Base-by-base conservation (phyloP, 2,888 invertebrate species). In the Miltochrista miniata region DNA sequence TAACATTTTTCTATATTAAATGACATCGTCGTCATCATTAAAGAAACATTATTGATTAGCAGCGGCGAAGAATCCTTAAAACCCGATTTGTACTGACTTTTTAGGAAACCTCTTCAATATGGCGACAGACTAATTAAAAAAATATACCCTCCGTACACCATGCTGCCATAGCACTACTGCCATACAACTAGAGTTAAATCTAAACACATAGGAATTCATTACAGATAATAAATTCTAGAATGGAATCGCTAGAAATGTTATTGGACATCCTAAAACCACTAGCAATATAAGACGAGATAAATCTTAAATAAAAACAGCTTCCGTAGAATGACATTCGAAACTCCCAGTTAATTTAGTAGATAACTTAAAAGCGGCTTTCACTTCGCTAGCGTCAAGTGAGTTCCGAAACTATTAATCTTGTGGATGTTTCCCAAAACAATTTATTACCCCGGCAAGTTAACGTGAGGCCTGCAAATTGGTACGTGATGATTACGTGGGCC, bases 391-490 rank as follows among this genome's bases (percentile, higher is more conserved):
- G 82, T 80, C 84, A 76, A 79, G 80, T 44, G 44, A 70, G 72
- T 71, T 70, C 59, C 67, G 72, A 58, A 75, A 81, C 88, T 83
- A 89, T 89, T 87, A 88, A 89, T 90, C 90, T 88, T 85, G 68
- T 66, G 72, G 81, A 83, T 81, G 84, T 76, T 83, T 74, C 81
- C 81, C 81, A 67, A 86, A 87, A 87, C 89, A 84, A 90, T 90
- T 88, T 87, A 87, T 87, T 79, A 85, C 82, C 38, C 76, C 74
- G 72, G 76, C 72, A 75, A 76, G 72, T 68, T 74, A 72, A 71
- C 77, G 74, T 70, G 71, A 64, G 74, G 71, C 74, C 72, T 72
- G 76, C 74, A 76, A 85, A 84, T 84, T 81, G 75, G 76, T 74
- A 79, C 78, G 73, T 66, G 73, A 62, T 78, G 82, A 82, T 85